A percentile compares a stretch with the other conserved stretches of the same genome.
Conservation (phyloP, 2,888 invertebrate genomes). For the Proisotoma minuta region DNA sequence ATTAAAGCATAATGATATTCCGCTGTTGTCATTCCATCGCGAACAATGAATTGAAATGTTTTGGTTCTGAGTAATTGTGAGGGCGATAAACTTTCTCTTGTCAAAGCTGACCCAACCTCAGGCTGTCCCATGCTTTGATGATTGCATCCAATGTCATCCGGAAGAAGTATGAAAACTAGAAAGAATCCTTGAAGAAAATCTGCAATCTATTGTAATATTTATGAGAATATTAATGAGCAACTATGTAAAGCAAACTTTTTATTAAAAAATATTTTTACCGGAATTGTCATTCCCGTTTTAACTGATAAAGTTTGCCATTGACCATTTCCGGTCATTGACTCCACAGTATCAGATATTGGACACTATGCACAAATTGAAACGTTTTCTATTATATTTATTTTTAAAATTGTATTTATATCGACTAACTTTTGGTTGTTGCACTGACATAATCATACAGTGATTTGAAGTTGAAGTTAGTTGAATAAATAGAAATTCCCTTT, state of each 20-base stretch:
- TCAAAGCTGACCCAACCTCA: neutral
- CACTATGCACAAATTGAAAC: slow-evolving; percentile 49
- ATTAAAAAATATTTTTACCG: slow-evolving; percentile 46
- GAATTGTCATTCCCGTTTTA: slow-evolving; percentile 53
- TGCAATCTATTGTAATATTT: slow-evolving; percentile 47
- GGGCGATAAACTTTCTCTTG: neutral
- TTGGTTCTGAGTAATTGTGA: slow-evolving; percentile 35
- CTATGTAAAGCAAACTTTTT: neutral
- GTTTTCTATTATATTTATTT: neutral
- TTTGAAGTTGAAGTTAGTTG: slow-evolving; percentile 12
- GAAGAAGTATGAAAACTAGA: slow-evolving; percentile 52
- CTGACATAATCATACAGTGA: slow-evolving; percentile 12
- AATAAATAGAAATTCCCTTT: slow-evolving; percentile 16
- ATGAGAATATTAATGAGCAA: neutral
- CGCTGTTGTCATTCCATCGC: slow-evolving; percentile 4
- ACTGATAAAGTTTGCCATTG: slow-evolving; percentile 52
- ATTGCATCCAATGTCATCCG: slow-evolving; percentile 50
- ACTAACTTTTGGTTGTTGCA: slow-evolving; percentile 16
- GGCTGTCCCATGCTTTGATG: slow-evolving; percentile 36
- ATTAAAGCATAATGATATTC: slow-evolving; percentile 4
- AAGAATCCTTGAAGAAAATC: slow-evolving; percentile 50
- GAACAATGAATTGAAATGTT: slow-evolving; percentile 29
- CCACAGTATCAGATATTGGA: slow-evolving; percentile 53
- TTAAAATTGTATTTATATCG: neutral
- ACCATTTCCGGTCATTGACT: slow-evolving; percentile 52